phyloP scores from a whole-genome alignment of 2,797 vertebrate genomes.

The Clarias laeviceps region DNA sequence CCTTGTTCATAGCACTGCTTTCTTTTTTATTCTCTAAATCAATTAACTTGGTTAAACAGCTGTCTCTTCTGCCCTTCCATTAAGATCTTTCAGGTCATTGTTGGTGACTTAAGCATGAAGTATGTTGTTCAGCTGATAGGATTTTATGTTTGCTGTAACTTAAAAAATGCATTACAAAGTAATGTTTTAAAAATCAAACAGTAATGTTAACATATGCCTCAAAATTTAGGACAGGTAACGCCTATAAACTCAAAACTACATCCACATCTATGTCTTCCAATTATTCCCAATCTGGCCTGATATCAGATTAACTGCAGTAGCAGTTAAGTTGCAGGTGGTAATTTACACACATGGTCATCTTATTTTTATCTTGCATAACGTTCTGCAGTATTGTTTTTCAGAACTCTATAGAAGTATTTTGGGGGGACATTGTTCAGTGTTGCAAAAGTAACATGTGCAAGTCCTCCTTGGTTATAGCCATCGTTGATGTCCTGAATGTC shows the following conservation, averaged over 20 bases:
- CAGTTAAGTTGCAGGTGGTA: not conserved
- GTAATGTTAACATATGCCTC: no score
- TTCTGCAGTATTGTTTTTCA: not conserved
- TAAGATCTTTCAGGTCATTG: not conserved
- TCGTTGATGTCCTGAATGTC: no score
- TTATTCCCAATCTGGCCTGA: not conserved
- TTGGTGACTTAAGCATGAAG: not conserved
- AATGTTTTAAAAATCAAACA: not conserved
- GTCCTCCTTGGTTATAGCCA: not conserved
- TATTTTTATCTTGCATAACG: not conserved
- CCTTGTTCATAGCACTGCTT: not conserved
- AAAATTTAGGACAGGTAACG: not conserved
- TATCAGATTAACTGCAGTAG: not conserved
- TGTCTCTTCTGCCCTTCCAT: not conserved
- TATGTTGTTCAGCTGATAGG: not conserved
- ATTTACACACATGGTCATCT: not conserved
- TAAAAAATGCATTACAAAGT: not conserved
- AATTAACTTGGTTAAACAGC: not conserved
- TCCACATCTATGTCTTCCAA: not conserved
- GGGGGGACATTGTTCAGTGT: not conserved
- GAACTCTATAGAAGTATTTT: not conserved
- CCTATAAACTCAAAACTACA: not conserved
- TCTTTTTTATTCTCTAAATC: not conserved
- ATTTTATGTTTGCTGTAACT: not conserved
- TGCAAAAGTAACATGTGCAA: not conserved